Percentiles rank a stretch among this genome's conserved stretches.
phyloP scores from a whole-genome alignment of 2,113 vertebrate genomes.

The Pituophis catenifer region DNA sequence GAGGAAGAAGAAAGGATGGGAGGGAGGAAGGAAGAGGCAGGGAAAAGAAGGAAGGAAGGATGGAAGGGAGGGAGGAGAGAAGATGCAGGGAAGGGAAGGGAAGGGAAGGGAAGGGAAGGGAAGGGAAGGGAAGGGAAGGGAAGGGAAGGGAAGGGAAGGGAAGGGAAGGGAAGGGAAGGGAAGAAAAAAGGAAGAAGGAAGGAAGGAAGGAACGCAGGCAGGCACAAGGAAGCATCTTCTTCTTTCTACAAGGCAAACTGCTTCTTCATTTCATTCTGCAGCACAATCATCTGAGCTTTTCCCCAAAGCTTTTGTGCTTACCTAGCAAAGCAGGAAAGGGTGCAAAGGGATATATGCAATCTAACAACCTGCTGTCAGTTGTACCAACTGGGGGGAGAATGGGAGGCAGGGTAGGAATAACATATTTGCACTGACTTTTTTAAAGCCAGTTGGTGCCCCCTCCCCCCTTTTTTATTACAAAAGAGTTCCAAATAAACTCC shows the following conservation, averaged over 20 bases:
- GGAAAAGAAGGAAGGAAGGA: too few species aligned
- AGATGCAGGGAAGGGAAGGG: background rate
- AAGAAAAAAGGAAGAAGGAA: too few species aligned
- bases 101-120: too few species aligned
- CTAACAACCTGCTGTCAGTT: background rate
- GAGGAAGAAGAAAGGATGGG: too few species aligned
- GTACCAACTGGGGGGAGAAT: background rate
- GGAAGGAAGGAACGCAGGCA: background rate
- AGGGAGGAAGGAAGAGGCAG: background rate
- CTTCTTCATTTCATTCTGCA: background rate
- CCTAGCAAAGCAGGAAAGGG: background rate
- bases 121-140: background rate
- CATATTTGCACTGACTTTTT: background rate
- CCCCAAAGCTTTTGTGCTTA: background rate
- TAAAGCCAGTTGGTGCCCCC: background rate
- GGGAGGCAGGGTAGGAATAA: background rate
- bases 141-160: too few species aligned
- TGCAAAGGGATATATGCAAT: background rate
- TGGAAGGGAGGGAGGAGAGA: too few species aligned
- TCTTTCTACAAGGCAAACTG: background rate
- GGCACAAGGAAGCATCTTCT: background rate
- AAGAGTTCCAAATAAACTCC: background rate
- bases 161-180: too few species aligned
- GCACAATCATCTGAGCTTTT: background rate
- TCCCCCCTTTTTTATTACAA: background rate